phyloP scores from a whole-genome alignment of 2,888 invertebrate genomes.

The Girardia tigrina region DNA sequence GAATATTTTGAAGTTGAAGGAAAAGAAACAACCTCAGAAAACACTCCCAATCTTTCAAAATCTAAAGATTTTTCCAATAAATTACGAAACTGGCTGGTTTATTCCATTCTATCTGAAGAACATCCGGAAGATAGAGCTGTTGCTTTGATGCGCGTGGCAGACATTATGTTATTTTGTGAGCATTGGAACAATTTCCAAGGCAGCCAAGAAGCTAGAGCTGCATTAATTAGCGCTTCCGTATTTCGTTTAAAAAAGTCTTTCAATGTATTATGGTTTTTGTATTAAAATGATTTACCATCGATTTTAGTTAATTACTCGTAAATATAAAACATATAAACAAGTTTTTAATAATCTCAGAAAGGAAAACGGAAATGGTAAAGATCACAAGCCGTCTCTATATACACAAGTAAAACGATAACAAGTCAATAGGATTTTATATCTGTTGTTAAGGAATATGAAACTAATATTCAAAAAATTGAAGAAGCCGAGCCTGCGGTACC shows the following conservation, averaged over 20 bases:
- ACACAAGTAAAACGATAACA: not conserved
- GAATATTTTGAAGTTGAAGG: constrained; percentile 73
- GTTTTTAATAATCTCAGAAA: constrained; percentile 7
- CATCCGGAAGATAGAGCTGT: constrained; percentile 86
- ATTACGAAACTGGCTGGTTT: constrained; percentile 68
- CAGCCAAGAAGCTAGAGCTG: constrained; percentile 77
- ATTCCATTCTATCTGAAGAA: constrained; percentile 82
- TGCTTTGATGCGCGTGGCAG: constrained; percentile 72
- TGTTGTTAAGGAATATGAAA: not conserved
- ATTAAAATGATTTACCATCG: not conserved
- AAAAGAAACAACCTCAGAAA: constrained; percentile 28
- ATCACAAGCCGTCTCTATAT: not conserved
- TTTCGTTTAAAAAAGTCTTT: constrained; percentile 57
- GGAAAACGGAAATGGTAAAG: constrained; percentile 2
- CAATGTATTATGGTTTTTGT: not conserved
- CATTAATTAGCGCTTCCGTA: constrained; percentile 78
- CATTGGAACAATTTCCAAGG: constrained; percentile 98
- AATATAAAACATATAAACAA: constrained; percentile 12
- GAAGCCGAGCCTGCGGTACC: constrained; percentile 26
- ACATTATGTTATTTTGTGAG: constrained; percentile 80
- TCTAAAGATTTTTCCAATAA: constrained; percentile 31
- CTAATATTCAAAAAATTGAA: constrained; percentile 24
- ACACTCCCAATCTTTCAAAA: constrained; percentile 30
- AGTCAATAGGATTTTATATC: not conserved
- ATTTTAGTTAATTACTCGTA: constrained; percentile 6